Base-by-base conservation (phyloP, 2,888 invertebrate species). In the Luffia ferchaultella region DNA sequence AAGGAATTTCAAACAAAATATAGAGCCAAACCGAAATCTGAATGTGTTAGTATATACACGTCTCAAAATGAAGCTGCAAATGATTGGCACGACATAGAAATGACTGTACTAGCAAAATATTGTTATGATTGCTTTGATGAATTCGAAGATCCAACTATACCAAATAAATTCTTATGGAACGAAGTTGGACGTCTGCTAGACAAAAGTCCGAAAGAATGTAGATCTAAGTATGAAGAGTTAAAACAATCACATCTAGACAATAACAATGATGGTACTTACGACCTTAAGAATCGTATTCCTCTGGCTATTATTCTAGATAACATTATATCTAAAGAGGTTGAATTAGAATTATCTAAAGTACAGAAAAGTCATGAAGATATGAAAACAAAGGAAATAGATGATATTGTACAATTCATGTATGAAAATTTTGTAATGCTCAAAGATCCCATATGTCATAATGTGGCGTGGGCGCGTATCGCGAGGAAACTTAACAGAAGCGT, bases 91-190 rank as follows among this genome's bases (percentile, higher is more conserved):
- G 61, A 62, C 0, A 68, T 73, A 1, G 78, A 82, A 55, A 65
- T 62, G 50, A 76, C 71, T 0, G 71, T 80, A 16, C 54, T 83
- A 49, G 68, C 68, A 0, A 83, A 83, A 58, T 80, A 83, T 57
- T 73, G 63, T 51, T 78, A 69, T 59, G 83, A 83, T 51, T 76
- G 77, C 45, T 73, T 74, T 19, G 65, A 76, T 41, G 83, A 83
- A 54, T 82, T 80, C 51, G 66, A 70, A 59, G 80, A 83, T 56
- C 56, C 56, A 0, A 73, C 76, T 0, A 76, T 83, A 47, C 83
- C 82, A 0, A 64, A 76, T n/a, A 65, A 61, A 48, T 82, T 79
- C 52, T 60, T 82, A 1, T 83, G 83, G 83, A 73, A 63, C 2
- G 83, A 83, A 65, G 68, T 83, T 2, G 75, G 79, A 0, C 62